Evolutionary conservation across 2,888 invertebrate species (phyloP).

Genomic region (Pogonocherus hispidulus): DNA sequence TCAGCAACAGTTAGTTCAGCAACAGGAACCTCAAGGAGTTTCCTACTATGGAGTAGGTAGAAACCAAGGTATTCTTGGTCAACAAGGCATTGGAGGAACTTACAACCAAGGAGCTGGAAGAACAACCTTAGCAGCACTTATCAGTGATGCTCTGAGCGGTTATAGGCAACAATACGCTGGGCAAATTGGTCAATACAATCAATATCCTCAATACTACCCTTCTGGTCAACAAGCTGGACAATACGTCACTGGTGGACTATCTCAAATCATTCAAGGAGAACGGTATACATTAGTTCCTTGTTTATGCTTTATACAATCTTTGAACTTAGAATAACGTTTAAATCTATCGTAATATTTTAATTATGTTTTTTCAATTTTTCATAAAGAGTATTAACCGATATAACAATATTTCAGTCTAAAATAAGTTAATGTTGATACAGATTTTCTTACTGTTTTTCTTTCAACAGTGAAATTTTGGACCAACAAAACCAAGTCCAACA

Average conservation of each 20-base stretch:
- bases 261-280: slow-evolving; percentile 22
- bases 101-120: no score
- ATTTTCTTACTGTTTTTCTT: background rate
- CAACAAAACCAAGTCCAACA: background rate
- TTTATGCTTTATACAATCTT: no score
- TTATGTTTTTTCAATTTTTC: no score
- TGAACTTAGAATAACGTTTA: no score
- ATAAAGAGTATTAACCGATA: background rate
- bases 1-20: slow-evolving; percentile 6
- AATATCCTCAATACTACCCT: no score
- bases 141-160: background rate
- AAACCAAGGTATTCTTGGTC: no score
- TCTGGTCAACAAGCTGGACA: background rate
- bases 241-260: background rate
- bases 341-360: no score
- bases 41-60: no score
- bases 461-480: background rate
- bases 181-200: background rate
- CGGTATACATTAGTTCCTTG: background rate
- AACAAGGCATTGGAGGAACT: no score
- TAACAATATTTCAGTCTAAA: no score
- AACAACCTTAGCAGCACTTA: background rate
- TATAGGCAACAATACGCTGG: slow-evolving; percentile 5
- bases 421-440: no score
- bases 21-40: background rate